These are phyloP conservation scores for Chlorodrepanis virens DNA, from an alignment of 2,113 vertebrate genomes.

Conservation along the genomic window DNA sequence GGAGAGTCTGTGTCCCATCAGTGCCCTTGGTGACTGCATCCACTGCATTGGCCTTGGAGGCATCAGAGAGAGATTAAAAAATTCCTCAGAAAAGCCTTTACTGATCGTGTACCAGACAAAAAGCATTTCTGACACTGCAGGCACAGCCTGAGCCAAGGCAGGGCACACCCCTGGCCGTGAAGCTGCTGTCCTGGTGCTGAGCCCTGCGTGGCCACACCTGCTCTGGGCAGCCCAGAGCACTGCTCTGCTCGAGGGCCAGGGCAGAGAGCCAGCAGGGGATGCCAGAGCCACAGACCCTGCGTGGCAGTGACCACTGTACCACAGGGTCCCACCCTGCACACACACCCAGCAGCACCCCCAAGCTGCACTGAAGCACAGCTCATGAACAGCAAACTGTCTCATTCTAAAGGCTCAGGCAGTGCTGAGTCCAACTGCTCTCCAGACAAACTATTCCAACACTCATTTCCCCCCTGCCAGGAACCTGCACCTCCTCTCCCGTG, in stretches of 20 bases:
- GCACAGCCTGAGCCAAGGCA: background rate
- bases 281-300: background rate
- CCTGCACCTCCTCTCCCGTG: background rate
- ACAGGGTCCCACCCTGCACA: background rate
- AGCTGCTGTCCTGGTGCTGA: background rate
- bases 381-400: background rate
- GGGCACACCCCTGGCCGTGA: background rate
- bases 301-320: rapidly evolving
- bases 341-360: rapidly evolving
- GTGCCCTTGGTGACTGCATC: background rate
- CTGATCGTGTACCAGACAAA: background rate
- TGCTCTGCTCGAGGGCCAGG: background rate
- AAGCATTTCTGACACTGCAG: background rate
- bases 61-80: background rate
- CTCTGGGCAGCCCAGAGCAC: background rate
- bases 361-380: background rate
- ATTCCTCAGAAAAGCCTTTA: background rate
- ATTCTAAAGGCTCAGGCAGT: background rate
- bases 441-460: background rate
- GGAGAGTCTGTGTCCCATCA: background rate
- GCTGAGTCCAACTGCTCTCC: background rate
- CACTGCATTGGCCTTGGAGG: background rate
- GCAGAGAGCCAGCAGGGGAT: background rate
- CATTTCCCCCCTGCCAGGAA: background rate
- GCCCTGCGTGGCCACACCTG: rapidly evolving